Percentiles rank a stretch among this genome's conserved stretches.
These are phyloP conservation scores for Phymorhynchus buccinoides DNA, from an alignment of 1,140 invertebrate genomes.

Conservation along the genomic window DNA sequence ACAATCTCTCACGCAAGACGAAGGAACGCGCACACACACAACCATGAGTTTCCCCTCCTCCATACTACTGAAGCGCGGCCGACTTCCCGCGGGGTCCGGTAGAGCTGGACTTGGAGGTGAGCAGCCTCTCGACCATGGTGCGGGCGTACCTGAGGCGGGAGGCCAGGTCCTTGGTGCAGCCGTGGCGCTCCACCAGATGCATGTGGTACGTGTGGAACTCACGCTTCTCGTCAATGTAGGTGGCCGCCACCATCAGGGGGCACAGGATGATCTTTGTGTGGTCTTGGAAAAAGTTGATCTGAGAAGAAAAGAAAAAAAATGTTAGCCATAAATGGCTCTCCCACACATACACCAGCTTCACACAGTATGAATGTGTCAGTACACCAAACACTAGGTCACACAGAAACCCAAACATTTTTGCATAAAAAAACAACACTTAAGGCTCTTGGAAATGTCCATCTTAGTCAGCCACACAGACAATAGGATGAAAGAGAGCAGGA, in stretches of 20 bases:
- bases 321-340: too few species aligned
- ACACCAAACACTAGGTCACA: too few species aligned
- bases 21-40: too few species aligned
- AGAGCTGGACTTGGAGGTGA: slow-evolving; percentile 61
- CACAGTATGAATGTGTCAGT: too few species aligned
- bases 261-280: slow-evolving; percentile 99
- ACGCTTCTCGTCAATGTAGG: slow-evolving; percentile 92
- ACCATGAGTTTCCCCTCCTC: too few species aligned
- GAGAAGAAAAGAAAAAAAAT: slow-evolving; percentile 58
- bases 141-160: slow-evolving; percentile 89
- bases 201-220: slow-evolving; percentile 93
- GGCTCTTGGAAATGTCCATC: too few species aligned
- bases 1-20: too few species aligned
- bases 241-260: slow-evolving; percentile 96
- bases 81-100: slow-evolving; percentile 45
- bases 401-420: too few species aligned
- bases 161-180: slow-evolving; percentile 85
- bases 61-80: slow-evolving; percentile 22
- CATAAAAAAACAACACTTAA: too few species aligned
- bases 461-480: too few species aligned
- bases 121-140: slow-evolving; percentile 83
- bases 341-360: too few species aligned
- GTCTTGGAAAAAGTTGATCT: slow-evolving; percentile 97
- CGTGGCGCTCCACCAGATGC: slow-evolving; percentile 85
- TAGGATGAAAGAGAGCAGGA: too few species aligned